Evolutionary conservation across 2,797 vertebrate species (phyloP).

Genomic region (Falco novaeseelandiae): DNA sequence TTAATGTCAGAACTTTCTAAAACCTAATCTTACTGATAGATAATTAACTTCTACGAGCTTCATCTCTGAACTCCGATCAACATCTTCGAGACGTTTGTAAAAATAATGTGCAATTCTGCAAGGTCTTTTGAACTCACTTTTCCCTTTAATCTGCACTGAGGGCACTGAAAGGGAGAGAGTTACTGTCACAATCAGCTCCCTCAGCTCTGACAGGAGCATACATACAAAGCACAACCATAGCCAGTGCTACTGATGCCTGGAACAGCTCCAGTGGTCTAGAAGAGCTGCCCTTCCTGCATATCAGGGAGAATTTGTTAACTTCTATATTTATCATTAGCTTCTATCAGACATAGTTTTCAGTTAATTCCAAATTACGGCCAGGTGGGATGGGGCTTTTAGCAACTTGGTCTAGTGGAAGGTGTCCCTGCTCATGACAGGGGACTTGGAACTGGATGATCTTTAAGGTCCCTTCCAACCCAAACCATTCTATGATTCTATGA

Average conservation of each 20-base stretch:
- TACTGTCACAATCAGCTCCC: neutral
- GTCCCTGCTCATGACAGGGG: too few species aligned
- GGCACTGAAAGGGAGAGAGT: neutral
- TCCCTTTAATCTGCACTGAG: neutral
- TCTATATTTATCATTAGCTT: neutral
- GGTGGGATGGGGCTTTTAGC: too few species aligned
- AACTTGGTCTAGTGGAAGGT: too few species aligned
- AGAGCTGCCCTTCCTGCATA: neutral
- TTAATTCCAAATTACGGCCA: neutral
- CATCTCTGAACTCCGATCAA: conserved; percentile 46
- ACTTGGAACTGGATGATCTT: too few species aligned
- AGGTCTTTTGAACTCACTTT: neutral
- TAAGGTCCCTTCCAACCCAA: too few species aligned
- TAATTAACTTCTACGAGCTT: conserved; percentile 53
- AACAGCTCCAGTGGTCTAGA: neutral
- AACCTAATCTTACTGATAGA: conserved; percentile 28
- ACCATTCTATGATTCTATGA: neutral
- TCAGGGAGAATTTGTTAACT: neutral
- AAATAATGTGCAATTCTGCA: neutral
- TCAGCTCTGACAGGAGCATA: neutral
- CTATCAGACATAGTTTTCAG: neutral
- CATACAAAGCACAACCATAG: neutral
- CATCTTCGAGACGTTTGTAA: conserved; percentile 18
- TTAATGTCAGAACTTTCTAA: conserved; percentile 44
- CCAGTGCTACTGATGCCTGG: neutral